Evolutionary conservation across 2,797 vertebrate genomes (phyloP), one percentile per base, ranked within the genome.

Genomic region (Muraenolepis orangiensis): DNA sequence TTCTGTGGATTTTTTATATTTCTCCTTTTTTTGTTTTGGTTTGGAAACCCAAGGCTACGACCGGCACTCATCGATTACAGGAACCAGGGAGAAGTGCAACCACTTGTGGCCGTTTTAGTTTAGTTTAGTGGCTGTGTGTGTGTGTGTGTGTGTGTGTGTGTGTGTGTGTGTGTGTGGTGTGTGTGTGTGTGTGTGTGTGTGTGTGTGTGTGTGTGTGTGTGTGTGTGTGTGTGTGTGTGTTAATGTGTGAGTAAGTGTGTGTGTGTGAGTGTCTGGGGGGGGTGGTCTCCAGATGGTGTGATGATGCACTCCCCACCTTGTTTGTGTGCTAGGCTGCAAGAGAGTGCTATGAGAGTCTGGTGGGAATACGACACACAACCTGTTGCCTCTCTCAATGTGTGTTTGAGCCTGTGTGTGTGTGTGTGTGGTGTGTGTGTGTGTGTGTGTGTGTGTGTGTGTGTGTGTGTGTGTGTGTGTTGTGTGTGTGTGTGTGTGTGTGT

Each of bases 251-350:
- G 16, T 46, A 11, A 7, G 42, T 46, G 42, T 46, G 40, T 18
- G 32, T 34, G 32, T n/a, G 77, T 70, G 51, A 6, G 51, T 42
- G 34, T 67, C 6, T 1, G 34, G 28, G 28, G 70, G 32, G 20
- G 68, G 69, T 32, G 70, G 68, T 86, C 73, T 72, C 20, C 87
- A 87, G 88, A 87, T 90, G 85, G 86, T 87, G 90, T 85, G 78
- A 85, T 87, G 84, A 87, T 80, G 81, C 83, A 80, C 77, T 79
- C 79, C 78, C 87, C 89, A 90, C 88, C 90, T 89, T 89, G 82
- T 87, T 81, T 81, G 72, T 1, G 80, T 89, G 88, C 88, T 89
- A 86, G 82, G 71, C 73, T 76, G 67, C 80, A 76, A 84, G 74
- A 34, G 71, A 75, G 67, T 29, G 29, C 75, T 74, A 75, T 20